These are phyloP conservation scores for Oreochromis aureus DNA, from an alignment of 2,113 vertebrate species.

Conservation along the genomic window DNA sequence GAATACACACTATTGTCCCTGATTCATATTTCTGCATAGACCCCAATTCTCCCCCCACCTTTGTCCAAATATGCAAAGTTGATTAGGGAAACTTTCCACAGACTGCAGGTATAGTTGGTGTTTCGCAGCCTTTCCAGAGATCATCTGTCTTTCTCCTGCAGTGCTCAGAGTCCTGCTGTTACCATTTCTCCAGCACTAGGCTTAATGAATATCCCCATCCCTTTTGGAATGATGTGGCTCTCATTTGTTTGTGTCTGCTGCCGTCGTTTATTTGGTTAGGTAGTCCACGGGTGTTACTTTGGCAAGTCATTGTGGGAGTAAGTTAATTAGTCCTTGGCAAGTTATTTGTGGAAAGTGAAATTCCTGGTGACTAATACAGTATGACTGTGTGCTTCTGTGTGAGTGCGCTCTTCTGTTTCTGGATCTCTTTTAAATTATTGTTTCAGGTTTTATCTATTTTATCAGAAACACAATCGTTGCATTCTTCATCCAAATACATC, in stretches of 20 bases:
- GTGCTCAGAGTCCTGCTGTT: constrained; percentile 29
- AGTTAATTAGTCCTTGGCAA: constrained; percentile 38
- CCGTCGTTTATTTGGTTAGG: constrained; percentile 32
- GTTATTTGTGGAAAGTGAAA: neutral
- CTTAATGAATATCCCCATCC: constrained; percentile 34
- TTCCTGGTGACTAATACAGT: neutral
- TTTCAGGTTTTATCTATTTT: neutral
- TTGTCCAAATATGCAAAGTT: constrained; percentile 1
- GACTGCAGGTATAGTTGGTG: constrained; percentile 7
- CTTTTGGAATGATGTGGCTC: neutral
- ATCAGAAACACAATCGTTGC: neutral
- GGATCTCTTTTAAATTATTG: neutral
- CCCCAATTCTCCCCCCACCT: neutral
- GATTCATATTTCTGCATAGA: neutral
- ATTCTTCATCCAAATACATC: fast-evolving
- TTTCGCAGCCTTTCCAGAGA: neutral
- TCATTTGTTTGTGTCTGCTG: constrained; percentile 24
- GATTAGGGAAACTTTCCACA: constrained; percentile 15
- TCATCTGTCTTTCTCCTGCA: constrained; percentile 44
- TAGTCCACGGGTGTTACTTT: constrained; percentile 34
- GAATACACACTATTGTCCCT: neutral
- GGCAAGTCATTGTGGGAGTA: constrained; percentile 14
- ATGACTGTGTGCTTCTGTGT: neutral
- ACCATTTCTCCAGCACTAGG: neutral
- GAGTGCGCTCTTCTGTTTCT: neutral